Percentiles rank a stretch among this genome's conserved stretches.
Evolutionary conservation across 1,140 invertebrate genomes (phyloP).

Genomic region (Agrilus planipennis): DNA sequence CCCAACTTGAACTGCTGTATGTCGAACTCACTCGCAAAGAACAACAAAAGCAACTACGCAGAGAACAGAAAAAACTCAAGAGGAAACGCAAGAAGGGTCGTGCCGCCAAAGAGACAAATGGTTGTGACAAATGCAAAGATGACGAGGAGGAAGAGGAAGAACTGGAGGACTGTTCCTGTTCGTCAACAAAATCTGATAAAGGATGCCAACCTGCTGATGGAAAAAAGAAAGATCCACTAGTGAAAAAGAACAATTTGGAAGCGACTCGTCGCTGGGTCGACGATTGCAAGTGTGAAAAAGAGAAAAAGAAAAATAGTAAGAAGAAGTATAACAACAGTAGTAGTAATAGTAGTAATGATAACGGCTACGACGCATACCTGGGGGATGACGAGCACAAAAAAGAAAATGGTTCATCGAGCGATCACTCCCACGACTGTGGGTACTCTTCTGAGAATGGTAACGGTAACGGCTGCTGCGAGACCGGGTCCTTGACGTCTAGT

Average conservation of each 20-base stretch:
- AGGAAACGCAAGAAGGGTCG: slow-evolving; percentile 65
- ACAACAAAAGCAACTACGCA: slow-evolving; percentile 65
- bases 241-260: slow-evolving; percentile 1
- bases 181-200: slow-evolving; percentile 11
- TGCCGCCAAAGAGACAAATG: slow-evolving; percentile 18
- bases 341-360: slow-evolving; percentile 10
- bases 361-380: slow-evolving; percentile 13
- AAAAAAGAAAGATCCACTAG: slow-evolving; percentile 9
- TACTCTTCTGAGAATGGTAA: slow-evolving; percentile 73
- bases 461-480: slow-evolving; percentile 54
- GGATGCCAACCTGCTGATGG: slow-evolving; percentile 12
- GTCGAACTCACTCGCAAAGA: slow-evolving; percentile 75
- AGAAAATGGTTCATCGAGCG: slow-evolving; percentile 45
- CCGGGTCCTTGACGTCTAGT: slow-evolving; percentile 51
- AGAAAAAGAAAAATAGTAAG: slow-evolving; percentile 13
- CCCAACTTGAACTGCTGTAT: slow-evolving; percentile 71
- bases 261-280: slow-evolving; percentile 3
- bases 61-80: slow-evolving; percentile 77
- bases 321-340: slow-evolving; percentile 6
- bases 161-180: slow-evolving; percentile 19
- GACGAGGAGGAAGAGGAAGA: slow-evolving; percentile 20
- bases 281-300: slow-evolving; percentile 15
- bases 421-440: slow-evolving; percentile 70
- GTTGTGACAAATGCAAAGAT: slow-evolving; percentile 19
- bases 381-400: slow-evolving; percentile 18